Conservation (phyloP, 2,888 invertebrate species). For the Cenopis cana region DNA sequence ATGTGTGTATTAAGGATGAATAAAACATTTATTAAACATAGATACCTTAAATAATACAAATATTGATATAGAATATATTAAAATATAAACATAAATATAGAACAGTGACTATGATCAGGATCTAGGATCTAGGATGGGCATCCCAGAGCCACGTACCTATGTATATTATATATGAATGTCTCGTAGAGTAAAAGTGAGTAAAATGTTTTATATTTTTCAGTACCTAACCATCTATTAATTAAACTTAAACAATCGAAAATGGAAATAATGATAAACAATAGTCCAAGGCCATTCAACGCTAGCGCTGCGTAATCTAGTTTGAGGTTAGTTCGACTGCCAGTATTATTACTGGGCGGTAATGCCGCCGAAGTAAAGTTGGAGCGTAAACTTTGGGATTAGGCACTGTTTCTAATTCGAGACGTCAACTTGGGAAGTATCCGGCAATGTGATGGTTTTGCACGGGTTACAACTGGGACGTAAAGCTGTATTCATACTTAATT, state of each 20-base stretch:
- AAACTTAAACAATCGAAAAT: background rate
- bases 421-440: constrained; percentile 30
- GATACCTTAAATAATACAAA: too few species aligned
- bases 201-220: background rate
- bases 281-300: background rate
- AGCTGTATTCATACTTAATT: too few species aligned
- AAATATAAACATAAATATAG: too few species aligned
- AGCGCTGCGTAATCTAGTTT: constrained; percentile 30
- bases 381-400: constrained; percentile 34
- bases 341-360: constrained; percentile 26
- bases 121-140: too few species aligned
- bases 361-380: constrained; percentile 14
- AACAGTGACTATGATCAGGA: too few species aligned
- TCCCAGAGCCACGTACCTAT: too few species aligned
- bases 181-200: background rate
- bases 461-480: constrained; percentile 2
- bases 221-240: background rate
- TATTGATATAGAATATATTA: too few species aligned
- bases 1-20: too few species aligned
- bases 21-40: too few species aligned
- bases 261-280: background rate
- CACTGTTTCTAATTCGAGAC: constrained; percentile 34
- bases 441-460: constrained; percentile 11
- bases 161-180: too few species aligned
- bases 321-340: constrained; percentile 15